These are phyloP conservation scores for Mus pahari DNA, from an alignment of 2,113 vertebrate genomes.

Conservation along the genomic window DNA sequence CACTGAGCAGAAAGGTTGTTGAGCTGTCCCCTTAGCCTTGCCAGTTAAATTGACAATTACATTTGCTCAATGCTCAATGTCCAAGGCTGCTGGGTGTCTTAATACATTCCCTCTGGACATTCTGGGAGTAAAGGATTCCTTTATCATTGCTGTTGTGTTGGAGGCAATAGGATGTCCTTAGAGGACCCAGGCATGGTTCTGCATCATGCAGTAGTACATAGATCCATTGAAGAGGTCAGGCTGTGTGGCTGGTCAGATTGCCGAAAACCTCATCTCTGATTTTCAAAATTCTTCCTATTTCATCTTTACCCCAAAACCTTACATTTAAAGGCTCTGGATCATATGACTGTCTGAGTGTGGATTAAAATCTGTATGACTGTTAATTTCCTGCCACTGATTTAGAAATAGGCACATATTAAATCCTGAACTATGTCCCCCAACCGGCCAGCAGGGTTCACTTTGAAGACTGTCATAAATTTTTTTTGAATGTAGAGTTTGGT, in stretches of 20 bases:
- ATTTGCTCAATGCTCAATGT: background rate
- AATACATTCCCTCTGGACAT: background rate
- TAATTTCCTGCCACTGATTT: background rate
- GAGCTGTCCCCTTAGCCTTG: constrained; percentile 18
- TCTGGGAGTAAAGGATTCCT: background rate
- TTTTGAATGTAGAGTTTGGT: background rate
- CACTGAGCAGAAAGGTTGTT: constrained; percentile 33
- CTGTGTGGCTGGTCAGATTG: background rate
- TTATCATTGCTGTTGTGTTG: background rate
- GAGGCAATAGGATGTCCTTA: background rate
- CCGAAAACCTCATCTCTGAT: background rate
- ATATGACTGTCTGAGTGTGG: background rate
- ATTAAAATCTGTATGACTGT: background rate
- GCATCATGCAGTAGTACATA: background rate
- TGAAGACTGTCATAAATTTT: background rate
- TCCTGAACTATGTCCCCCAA: background rate
- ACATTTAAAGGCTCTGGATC: background rate
- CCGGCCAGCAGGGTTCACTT: background rate
- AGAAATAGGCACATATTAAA: background rate
- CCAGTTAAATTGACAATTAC: background rate
- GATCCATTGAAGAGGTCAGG: background rate
- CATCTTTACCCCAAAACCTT: background rate
- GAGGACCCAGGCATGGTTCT: background rate
- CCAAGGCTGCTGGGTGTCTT: background rate
- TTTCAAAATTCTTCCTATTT: background rate